Conservation (phyloP, 2,888 invertebrate species). For the Alcis repandata region DNA sequence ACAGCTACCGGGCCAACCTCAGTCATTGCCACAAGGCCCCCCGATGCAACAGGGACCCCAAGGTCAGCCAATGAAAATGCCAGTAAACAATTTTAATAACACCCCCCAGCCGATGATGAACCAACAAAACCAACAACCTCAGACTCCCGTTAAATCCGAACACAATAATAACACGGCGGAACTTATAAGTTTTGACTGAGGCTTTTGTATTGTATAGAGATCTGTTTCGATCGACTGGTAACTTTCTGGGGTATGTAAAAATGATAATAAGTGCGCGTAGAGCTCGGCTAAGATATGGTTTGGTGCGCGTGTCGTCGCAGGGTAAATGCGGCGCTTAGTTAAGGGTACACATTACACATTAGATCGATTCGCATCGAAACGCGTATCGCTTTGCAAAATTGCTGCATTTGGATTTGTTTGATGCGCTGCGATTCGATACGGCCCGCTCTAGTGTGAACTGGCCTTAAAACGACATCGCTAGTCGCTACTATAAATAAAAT, state of each 20-base stretch:
- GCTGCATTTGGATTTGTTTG: neutral
- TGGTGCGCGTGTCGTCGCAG: slow-evolving; percentile 3
- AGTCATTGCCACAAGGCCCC: slow-evolving; percentile 43
- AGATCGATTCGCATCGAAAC: neutral
- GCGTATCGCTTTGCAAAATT: neutral
- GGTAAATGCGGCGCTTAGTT: neutral
- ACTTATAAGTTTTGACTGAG: slow-evolving; percentile 93
- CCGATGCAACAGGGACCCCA: slow-evolving; percentile 55
- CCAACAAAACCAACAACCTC: slow-evolving; percentile 58
- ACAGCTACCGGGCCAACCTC: slow-evolving; percentile 31
- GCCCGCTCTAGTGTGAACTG: neutral
- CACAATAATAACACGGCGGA: slow-evolving; percentile 89
- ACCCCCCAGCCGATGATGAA: slow-evolving; percentile 27
- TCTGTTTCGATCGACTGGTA: slow-evolving; percentile 64
- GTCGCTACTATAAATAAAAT: neutral
- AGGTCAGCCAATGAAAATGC: slow-evolving; percentile 52
- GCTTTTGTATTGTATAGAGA: slow-evolving; percentile 47
- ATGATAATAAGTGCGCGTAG: slow-evolving; percentile 35
- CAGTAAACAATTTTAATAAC: slow-evolving; percentile 43
- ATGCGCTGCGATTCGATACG: neutral
- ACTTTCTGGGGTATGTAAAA: slow-evolving; percentile 38
- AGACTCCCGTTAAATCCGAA: slow-evolving; percentile 74
- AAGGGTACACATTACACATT: neutral
- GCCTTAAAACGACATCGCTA: neutral
- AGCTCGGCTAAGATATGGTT: slow-evolving; percentile 32